These are phyloP conservation scores for Menura novaehollandiae DNA, from an alignment of 2,113 vertebrate species.

Conservation along the genomic window DNA sequence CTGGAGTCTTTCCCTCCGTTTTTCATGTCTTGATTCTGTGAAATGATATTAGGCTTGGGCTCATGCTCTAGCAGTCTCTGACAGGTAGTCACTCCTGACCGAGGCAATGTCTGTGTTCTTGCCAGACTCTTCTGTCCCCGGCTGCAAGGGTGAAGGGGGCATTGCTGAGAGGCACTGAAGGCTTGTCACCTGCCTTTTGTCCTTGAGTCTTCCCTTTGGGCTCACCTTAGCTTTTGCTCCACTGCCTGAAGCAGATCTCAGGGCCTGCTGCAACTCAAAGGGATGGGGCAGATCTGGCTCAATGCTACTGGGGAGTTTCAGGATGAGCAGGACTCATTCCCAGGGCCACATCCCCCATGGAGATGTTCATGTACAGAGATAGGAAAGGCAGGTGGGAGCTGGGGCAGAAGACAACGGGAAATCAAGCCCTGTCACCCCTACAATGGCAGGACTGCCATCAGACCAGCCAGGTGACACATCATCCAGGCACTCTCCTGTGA, in stretches of 20 bases:
- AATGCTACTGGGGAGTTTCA: background rate
- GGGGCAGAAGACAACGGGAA: background rate
- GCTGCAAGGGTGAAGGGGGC: background rate
- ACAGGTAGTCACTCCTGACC: background rate
- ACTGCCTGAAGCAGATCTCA: background rate
- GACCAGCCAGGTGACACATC: background rate
- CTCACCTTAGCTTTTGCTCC: background rate
- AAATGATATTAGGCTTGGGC: background rate
- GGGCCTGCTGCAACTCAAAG: background rate
- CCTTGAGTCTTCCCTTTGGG: background rate
- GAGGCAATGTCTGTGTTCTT: background rate
- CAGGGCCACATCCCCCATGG: background rate
- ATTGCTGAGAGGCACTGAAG: background rate
- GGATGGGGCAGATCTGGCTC: background rate
- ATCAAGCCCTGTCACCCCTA: background rate
- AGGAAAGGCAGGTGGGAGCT: background rate
- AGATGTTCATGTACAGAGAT: rapidly evolving
- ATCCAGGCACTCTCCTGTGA: background rate
- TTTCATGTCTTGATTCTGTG: background rate
- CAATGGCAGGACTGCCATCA: background rate
- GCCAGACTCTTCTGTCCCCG: background rate
- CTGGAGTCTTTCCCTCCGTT: background rate
- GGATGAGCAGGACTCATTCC: background rate
- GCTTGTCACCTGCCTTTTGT: background rate
- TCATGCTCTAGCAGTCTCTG: background rate